Evolutionary conservation across 1,140 invertebrate species (phyloP).

Genomic region (Pinna nobilis): DNA sequence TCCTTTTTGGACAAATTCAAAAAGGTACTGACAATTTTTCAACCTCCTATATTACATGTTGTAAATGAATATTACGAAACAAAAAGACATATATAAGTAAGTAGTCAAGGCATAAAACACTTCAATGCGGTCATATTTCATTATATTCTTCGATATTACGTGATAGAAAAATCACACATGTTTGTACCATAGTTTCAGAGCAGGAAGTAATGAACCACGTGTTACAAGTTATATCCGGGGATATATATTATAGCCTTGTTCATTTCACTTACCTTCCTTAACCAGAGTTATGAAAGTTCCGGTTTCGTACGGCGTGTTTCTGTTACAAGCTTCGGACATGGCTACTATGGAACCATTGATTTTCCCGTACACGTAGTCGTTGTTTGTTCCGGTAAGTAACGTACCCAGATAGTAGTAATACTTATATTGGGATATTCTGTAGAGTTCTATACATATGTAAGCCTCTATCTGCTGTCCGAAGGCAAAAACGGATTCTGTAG

Average conservation of each 20-base stretch:
- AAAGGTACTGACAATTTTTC: too few relatives aligned
- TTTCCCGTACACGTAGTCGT: slow-evolving; percentile 31
- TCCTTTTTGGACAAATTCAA: too few relatives aligned
- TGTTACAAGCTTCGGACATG: slow-evolving; percentile 34
- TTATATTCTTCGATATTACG: not conserved
- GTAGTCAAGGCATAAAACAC: too few relatives aligned
- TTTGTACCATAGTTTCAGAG: too few relatives aligned
- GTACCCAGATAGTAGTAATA: slow-evolving; percentile 39
- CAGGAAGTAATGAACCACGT: not conserved
- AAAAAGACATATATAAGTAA: too few relatives aligned
- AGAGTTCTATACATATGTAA: slow-evolving; percentile 27
- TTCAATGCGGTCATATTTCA: not conserved
- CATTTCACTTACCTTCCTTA: slow-evolving; percentile 33
- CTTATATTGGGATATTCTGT: slow-evolving; percentile 23
- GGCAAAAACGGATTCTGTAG: slow-evolving; percentile 1
- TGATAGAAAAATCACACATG: too few relatives aligned
- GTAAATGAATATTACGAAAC: too few relatives aligned
- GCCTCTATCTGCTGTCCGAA: slow-evolving; percentile 15
- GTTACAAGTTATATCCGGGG: not conserved
- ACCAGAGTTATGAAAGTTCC: slow-evolving; percentile 31
- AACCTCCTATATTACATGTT: too few relatives aligned
- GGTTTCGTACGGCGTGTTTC: slow-evolving; percentile 29
- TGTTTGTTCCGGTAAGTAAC: slow-evolving; percentile 12
- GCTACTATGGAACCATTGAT: slow-evolving; percentile 13
- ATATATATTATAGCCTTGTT: not conserved